Base-by-base conservation (phyloP, 2,888 invertebrate species). In the Cenopis cana region DNA sequence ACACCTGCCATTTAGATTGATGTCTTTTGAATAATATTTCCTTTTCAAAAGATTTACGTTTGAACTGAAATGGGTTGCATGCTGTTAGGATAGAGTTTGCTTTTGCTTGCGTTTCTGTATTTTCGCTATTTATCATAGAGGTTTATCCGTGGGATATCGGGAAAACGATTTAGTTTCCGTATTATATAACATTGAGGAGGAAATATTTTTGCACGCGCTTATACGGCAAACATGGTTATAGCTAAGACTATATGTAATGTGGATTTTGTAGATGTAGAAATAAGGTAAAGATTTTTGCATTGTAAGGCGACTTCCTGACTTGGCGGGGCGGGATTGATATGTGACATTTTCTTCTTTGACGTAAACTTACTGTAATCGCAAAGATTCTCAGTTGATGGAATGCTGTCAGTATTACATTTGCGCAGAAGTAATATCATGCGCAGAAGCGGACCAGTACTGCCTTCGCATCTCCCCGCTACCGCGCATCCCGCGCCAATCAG, bases 11-110 rank as follows among this genome's bases (percentile, higher is more conserved):
- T 67, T 67, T 67, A 49, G 67, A 71, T 56, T 71, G 71, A 71
- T 67, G 67, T 67, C 66, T 71, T 71, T 67, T 71, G 71, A 71
- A 71, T 71, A 71, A 67, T 67, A 71, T 67, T 71, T 71, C 67
- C 65, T 71, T 66, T 71, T 67, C 59, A 61, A 71, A 67, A 61
- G 71, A 20, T 52, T 46, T 24, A 18, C 38, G 46, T 24, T 36
- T 29, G 38, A 17, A 14, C 33, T 11, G 8, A 71, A 61, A 49
- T 66, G 18, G 29, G 29, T 55, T 18, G 12, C 29, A 14, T 20
- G 20, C n/a, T 6, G 46, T 49, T 10, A 12, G 18, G 8, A 61
- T 20, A 71, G 12, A 36, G 71, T 29, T 18, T 38, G 12, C 41
- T 61, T 67, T 33, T 24, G 29, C 55, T 38, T 55, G 33, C 20